Conservation (phyloP, 2,888 invertebrate species). For the Sipha maydis region DNA sequence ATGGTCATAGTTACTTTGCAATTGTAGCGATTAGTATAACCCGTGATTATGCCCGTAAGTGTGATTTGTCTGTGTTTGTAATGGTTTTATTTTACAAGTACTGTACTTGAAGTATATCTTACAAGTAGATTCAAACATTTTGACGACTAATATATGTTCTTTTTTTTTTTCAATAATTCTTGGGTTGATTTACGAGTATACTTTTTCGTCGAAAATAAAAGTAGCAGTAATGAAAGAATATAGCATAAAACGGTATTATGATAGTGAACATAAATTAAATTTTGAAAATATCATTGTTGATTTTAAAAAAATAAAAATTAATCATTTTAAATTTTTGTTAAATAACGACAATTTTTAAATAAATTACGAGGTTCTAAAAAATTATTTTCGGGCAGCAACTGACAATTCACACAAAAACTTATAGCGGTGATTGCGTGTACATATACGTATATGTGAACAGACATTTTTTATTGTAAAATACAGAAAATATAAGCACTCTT, state of each 20-base stretch:
- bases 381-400: no score
- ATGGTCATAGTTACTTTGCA: slow-evolving; percentile 7
- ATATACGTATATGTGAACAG: no score
- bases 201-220: slow-evolving; percentile 39
- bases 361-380: no score
- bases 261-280: no score
- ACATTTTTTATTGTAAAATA: no score
- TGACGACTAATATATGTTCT: slow-evolving; percentile 18
- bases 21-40: slow-evolving; percentile 9
- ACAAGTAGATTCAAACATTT: slow-evolving; percentile 25
- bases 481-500: no score
- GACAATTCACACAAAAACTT: no score
- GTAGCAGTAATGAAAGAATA: slow-evolving; percentile 63
- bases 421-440: slow-evolving; percentile 44
- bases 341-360: no score
- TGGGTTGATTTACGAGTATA: slow-evolving; percentile 33
- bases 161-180: slow-evolving; percentile 24
- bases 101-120: no score
- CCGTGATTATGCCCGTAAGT: slow-evolving; percentile 6
- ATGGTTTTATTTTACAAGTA: slow-evolving; percentile 32
- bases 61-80: slow-evolving; percentile 16
- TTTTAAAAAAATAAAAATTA: no score
- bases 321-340: no score
- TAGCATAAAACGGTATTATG: slow-evolving; percentile 63
- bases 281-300: no score